phyloP scores from a whole-genome alignment of 1,140 invertebrate genomes.

The Homarus americanus region DNA sequence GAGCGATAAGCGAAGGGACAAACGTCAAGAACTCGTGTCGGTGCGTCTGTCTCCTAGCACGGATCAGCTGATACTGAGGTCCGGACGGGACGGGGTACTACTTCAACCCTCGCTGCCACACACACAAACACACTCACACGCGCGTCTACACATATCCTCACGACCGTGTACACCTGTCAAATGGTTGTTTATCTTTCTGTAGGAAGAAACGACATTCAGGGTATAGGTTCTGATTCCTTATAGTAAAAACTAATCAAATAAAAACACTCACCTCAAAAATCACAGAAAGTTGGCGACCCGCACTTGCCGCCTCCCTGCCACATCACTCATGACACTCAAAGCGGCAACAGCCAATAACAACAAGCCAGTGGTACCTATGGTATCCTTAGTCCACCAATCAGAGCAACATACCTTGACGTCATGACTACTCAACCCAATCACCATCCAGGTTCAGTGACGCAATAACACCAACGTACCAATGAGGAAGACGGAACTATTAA shows the following conservation, averaged over 20 bases:
- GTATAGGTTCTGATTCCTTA: not conserved
- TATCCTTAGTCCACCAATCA: not conserved
- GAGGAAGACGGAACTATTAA: not conserved
- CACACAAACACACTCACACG: slow-evolving; percentile 16
- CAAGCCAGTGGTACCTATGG: not conserved
- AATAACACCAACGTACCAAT: not conserved
- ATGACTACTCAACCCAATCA: not conserved
- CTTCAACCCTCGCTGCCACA: slow-evolving; percentile 22
- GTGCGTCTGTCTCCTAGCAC: not conserved
- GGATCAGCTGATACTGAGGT: slow-evolving; percentile 46
- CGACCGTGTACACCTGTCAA: not conserved
- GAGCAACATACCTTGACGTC: not conserved
- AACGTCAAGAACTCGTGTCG: not conserved
- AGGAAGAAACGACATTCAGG: not conserved
- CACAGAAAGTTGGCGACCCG: not conserved
- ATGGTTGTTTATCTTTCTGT: not conserved
- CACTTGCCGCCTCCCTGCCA: not conserved
- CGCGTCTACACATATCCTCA: not conserved
- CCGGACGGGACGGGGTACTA: not conserved
- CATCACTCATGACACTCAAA: not conserved
- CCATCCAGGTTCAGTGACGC: not conserved
- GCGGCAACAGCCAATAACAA: not conserved
- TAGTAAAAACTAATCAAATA: not conserved
- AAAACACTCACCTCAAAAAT: too few relatives aligned
- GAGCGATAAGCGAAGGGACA: too few relatives aligned